Conservation (phyloP, 2,797 vertebrate genomes). For the Hydrocynus forskahlii region DNA sequence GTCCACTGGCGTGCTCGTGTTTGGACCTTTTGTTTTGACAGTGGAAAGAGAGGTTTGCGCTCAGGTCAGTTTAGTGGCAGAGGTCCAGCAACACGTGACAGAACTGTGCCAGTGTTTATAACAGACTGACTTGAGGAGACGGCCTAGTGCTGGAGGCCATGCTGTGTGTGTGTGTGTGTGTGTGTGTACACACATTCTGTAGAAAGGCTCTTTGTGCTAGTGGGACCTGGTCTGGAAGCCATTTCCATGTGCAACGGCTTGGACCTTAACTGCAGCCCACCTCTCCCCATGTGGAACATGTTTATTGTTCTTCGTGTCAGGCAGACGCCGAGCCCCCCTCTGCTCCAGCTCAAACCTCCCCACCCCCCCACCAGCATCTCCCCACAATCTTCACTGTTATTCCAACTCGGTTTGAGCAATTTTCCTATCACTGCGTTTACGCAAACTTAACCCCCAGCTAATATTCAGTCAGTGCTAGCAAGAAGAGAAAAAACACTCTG, state of each 20-base stretch:
- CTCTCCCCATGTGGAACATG: conserved; percentile 66
- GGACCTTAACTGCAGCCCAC: conserved; percentile 59
- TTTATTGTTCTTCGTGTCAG: conserved; percentile 72
- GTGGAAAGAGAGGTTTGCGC: conserved; percentile 14
- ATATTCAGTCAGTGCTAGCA: conserved; percentile 30
- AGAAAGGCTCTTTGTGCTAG: conserved; percentile 64
- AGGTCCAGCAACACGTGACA: conserved; percentile 44
- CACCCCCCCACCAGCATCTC: conserved; percentile 40
- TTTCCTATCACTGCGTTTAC: conserved; percentile 67
- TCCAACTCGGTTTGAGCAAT: conserved; percentile 63
- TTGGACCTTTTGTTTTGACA: conserved; percentile 19
- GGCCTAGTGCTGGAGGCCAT: conserved; percentile 8
- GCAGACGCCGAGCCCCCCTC: conserved; percentile 56
- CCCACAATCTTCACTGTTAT: conserved; percentile 63
- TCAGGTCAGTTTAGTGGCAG: conserved; percentile 45
- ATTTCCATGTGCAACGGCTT: conserved; percentile 60
- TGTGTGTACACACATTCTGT: conserved; percentile 6
- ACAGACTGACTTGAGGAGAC: conserved; percentile 33
- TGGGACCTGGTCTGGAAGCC: conserved; percentile 64
- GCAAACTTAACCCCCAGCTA: conserved; percentile 65
- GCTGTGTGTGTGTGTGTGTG: conserved; percentile 28
- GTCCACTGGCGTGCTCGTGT: not conserved
- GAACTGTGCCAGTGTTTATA: conserved; percentile 43
- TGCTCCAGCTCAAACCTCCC: not conserved
- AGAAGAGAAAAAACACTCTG: not conserved